Percentiles rank a stretch among this genome's conserved stretches.
phyloP scores from a whole-genome alignment of 1,140 invertebrate species.

The Macrobrachium rosenbergii region DNA sequence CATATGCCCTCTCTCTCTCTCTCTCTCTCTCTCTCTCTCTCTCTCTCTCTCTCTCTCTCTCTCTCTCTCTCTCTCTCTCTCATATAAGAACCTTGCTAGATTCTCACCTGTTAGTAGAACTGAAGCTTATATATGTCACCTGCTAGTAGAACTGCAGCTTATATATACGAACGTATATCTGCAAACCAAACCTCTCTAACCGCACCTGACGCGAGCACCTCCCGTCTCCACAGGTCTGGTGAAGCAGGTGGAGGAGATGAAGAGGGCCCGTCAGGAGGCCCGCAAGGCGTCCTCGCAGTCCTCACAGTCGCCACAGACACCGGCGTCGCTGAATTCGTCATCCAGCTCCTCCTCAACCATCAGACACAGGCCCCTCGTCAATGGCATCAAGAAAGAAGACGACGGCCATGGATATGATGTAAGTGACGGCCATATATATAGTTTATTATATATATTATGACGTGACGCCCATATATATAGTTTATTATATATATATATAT shows the following conservation, averaged over 20 bases:
- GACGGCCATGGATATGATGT: conserved; percentile 51
- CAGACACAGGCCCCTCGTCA: conserved; percentile 48
- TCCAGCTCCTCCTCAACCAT: conserved; percentile 22
- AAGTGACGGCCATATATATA: background rate
- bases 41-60: background rate
- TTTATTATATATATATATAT: background rate
- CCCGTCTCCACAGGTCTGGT: conserved; percentile 53
- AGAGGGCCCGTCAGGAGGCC: conserved; percentile 49
- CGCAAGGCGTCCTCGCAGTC: background rate
- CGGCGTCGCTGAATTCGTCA: background rate
- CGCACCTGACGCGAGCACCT: background rate
- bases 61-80: background rate
- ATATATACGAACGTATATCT: too few relatives aligned
- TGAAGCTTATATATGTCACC: too few relatives aligned
- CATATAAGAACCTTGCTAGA: too few relatives aligned
- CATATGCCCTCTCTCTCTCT: background rate
- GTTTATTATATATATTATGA: background rate
- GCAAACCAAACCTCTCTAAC: background rate
- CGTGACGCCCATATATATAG: too few relatives aligned
- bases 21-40: background rate
- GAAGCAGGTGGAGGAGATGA: conserved; percentile 65
- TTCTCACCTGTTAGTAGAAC: too few relatives aligned
- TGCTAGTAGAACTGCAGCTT: too few relatives aligned
- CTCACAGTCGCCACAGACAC: conserved; percentile 5
- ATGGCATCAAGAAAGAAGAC: conserved; percentile 54